Percentiles rank a stretch among this genome's conserved stretches.
Evolutionary conservation across 2,113 vertebrate genomes (phyloP).

Genomic region (Callithrix jacchus): DNA sequence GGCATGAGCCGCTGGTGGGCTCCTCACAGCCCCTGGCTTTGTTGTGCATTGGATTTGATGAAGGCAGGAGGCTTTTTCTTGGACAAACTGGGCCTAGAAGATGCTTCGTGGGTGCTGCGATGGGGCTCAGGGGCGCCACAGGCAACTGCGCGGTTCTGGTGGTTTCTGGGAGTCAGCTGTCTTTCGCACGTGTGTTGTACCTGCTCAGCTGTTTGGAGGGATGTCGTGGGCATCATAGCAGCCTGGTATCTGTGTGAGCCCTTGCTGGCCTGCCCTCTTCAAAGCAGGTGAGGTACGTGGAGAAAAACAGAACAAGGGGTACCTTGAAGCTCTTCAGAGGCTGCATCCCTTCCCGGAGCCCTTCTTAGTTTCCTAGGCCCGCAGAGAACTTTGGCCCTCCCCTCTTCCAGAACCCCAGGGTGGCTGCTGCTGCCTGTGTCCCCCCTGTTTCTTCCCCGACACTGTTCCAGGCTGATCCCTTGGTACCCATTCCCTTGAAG

Average conservation of each 20-base stretch:
- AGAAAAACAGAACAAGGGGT: not conserved
- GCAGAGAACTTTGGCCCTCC: not conserved
- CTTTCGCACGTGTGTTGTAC: not conserved
- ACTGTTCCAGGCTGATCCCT: not conserved
- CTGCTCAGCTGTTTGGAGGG: not conserved
- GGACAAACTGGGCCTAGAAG: not conserved
- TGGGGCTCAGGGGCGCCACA: not conserved
- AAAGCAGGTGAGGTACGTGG: not conserved
- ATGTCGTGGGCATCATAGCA: fast-evolving
- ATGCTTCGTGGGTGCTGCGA: not conserved
- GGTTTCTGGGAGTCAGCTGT: not conserved
- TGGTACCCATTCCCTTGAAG: not conserved
- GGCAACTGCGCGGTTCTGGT: not conserved
- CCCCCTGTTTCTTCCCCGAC: not conserved
- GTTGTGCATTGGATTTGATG: not conserved
- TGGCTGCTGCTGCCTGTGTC: not conserved
- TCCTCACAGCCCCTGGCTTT: not conserved
- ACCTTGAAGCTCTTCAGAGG: fast-evolving
- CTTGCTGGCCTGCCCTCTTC: not conserved
- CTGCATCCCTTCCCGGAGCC: not conserved
- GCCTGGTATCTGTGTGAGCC: not conserved
- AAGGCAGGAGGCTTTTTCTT: not conserved
- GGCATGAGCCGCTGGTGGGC: no score
- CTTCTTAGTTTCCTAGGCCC: not conserved
- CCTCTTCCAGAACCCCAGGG: not conserved